Conservation (phyloP, 2,888 invertebrate species). For the Lycocerus yunnanus region DNA sequence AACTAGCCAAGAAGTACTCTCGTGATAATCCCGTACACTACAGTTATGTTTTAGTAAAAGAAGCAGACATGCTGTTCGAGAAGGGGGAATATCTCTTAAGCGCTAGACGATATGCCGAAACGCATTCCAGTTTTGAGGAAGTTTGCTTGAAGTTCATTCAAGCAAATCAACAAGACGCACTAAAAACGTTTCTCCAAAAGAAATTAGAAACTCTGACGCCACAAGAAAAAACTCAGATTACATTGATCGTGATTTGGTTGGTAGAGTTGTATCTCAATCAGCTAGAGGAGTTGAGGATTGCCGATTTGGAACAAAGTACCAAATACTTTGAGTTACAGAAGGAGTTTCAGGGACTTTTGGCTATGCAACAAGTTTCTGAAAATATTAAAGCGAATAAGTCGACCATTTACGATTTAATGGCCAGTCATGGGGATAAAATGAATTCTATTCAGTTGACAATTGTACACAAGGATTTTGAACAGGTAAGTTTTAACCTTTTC, state of each 20-base stretch:
- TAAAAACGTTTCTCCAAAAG: constrained; percentile 85
- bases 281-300: constrained; percentile 73
- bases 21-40: constrained; percentile 78
- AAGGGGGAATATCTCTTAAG: constrained; percentile 79
- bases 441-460: constrained; percentile 88
- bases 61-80: constrained; percentile 84
- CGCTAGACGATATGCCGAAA: constrained; percentile 87
- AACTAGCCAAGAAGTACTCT: constrained; percentile 84
- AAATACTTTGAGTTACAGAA: constrained; percentile 67
- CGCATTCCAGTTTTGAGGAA: constrained; percentile 91
- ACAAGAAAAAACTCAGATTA: constrained; percentile 84
- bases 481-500: constrained; percentile 54
- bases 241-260: constrained; percentile 94
- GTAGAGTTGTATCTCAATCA: constrained; percentile 90
- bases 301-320: constrained; percentile 48
- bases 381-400: constrained; percentile 82
- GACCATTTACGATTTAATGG: constrained; percentile 87
- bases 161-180: constrained; percentile 78
- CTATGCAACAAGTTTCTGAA: constrained; percentile 71
- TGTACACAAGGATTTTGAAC: constrained; percentile 89
- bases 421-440: constrained; percentile 92
- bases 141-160: constrained; percentile 90
- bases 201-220: constrained; percentile 75
- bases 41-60: constrained; percentile 83
- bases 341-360: constrained; percentile 78